phyloP scores from a whole-genome alignment of 1,140 invertebrate genomes.

The Grapholita molesta region DNA sequence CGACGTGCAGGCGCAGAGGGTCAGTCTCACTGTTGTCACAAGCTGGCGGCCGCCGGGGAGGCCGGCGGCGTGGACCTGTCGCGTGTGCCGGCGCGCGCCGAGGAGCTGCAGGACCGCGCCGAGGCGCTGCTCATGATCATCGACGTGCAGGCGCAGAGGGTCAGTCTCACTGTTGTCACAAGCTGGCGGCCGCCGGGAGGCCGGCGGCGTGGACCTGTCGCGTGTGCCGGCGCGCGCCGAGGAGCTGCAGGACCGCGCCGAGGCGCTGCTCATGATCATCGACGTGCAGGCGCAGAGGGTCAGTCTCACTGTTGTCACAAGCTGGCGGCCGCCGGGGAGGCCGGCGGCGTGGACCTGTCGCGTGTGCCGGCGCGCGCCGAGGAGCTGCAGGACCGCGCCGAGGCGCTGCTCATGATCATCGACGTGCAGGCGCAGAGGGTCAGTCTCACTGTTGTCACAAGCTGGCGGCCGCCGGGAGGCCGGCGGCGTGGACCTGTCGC shows the following conservation, averaged over 20 bases:
- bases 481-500: conserved; percentile 79
- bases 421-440: conserved; percentile 88
- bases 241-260: conserved; percentile 88
- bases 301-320: no score
- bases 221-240: conserved; percentile 83
- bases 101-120: conserved; percentile 88
- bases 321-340: neutral
- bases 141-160: conserved; percentile 87
- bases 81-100: conserved; percentile 81
- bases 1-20: conserved; percentile 87
- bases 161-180: no score
- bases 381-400: conserved; percentile 87
- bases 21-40: no score
- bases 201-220: conserved; percentile 78
- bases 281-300: conserved; percentile 88
- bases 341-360: conserved; percentile 78
- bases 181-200: neutral
- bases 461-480: no score
- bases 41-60: neutral
- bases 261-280: conserved; percentile 90
- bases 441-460: no score
- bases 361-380: conserved; percentile 77
- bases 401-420: conserved; percentile 90
- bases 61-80: conserved; percentile 78
- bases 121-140: conserved; percentile 91